Evolutionary conservation across 2,797 vertebrate genomes (phyloP), one percentile per base, ranked within the genome.

Genomic region (Enteromius thamalakanensis): DNA sequence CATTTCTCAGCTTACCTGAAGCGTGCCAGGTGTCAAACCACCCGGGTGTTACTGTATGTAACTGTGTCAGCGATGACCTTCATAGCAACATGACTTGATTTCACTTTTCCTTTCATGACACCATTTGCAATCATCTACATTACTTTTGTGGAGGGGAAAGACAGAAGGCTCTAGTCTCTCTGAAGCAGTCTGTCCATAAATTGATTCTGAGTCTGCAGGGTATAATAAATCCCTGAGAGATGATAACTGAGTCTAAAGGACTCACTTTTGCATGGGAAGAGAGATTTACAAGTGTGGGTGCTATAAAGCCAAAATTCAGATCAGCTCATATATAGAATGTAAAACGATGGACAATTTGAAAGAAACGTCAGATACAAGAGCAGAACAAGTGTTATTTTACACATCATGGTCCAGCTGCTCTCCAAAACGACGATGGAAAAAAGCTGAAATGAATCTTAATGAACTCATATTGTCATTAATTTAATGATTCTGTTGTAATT

Each of bases 71-170:
- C 90, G 86, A 94, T 93, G 93, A 91, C 94, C 91, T 92, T 91
- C 77, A 91, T 91, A 93, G 92, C 93, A 94, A 95, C 94, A 92
- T 95, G 94, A 95, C 94, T 95, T 95, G 94, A 95, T 95, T 94
- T 95, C 92, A 92, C 91, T 92, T 86, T 89, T 92, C 92, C 91
- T 91, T 93, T 90, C 91, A 91, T 92, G 93, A 94, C 94, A 92
- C 93, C 93, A 93, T 82, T 76, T 81, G 80, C 42, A 23, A 74
- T 45, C 34, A 37, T 74, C 6, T 62, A 62, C 26, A 47, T 80
- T 71, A 17, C 19, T 67, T 64, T 65, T 55, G 32, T 55, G 2
- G 10, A 29, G 58, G 45, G n/a, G 67, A 53, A 32, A 29, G 11
- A 12, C 23, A 45, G 17, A 51, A 2, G 64, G 15, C 49, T 72